Base-by-base conservation (phyloP, 2,113 vertebrate species). In the Origma solitaria region DNA sequence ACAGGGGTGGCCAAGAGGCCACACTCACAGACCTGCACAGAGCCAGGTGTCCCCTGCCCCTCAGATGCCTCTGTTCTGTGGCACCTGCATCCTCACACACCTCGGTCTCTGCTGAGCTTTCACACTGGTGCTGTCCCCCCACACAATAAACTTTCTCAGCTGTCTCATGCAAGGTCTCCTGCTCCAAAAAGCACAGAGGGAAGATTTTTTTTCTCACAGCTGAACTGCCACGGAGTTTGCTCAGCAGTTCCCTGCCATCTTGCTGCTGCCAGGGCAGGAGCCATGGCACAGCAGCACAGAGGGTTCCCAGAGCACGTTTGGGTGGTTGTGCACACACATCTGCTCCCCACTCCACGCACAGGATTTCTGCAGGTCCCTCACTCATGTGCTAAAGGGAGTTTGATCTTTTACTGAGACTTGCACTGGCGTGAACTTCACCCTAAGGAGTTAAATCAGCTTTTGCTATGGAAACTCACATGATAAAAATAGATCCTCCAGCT, bases 361-460 rank as follows among this genome's bases (percentile, higher is more conserved):
- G 60, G 27, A 40, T n/a, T 31, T 40, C 91, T 88, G 75, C 92
- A 86, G 71, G 64, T 71, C 79, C 37, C 69, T 44, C 49, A 22
- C 33, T 33, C 54, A 47, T 20, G 21, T 30, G 62, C 73, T 33
- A 22, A 54, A 50, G 40, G 71, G 85, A 94, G 72, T 75, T 78
- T 84, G 92, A 90, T 83, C 90, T 88, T 73, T 15, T 54, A 47
- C 91, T 84, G 82, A 90, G 71, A 92, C 44, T 1, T 10, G 75
- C 75, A 38, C 68, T 9, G n/a, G 79, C 9, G 8, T 93, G 92
- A 96, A 93, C 94, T 84, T 90, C 76, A 95, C 94, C 90, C 76
- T 65, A 83, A 91, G 66, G 86, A 83, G 95, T 95, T 96, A 96
- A 95, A 95, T 91, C 94, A 94, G 73, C 57, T 88, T 82, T 91